These are phyloP conservation scores for Volucella inflata DNA, from an alignment of 2,888 invertebrate species.

Conservation along the genomic window DNA sequence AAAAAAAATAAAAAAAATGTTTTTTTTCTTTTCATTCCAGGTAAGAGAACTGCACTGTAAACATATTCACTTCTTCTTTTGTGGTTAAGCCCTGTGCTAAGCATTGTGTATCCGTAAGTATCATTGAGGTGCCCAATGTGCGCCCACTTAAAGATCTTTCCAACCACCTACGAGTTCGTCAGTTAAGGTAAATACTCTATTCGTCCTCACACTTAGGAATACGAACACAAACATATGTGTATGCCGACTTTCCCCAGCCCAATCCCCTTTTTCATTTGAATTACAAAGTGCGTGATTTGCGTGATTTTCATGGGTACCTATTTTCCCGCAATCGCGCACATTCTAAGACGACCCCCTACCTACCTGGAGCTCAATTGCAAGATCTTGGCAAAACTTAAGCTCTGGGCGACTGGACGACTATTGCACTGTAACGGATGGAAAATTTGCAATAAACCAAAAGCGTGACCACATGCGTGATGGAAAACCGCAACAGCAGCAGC, in stretches of 20 bases:
- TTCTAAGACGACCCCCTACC: constrained; percentile 67
- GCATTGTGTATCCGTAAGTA: constrained; percentile 57
- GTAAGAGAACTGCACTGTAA: constrained; percentile 53
- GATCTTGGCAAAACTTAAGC: constrained; percentile 10
- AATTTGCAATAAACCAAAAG: constrained; percentile 67
- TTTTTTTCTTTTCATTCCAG: constrained; percentile 52
- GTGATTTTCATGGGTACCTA: constrained; percentile 63
- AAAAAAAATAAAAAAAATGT: neutral
- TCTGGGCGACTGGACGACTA: constrained; percentile 36
- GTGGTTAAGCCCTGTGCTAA: constrained; percentile 6
- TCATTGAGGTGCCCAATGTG: constrained; percentile 53
- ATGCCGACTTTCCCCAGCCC: too few species aligned
- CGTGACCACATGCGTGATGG: constrained; percentile 75
- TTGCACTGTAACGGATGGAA: constrained; percentile 55
- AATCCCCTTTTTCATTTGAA: constrained; percentile 55
- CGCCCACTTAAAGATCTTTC: constrained; percentile 67
- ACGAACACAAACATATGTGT: neutral
- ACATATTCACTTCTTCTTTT: constrained; percentile 47
- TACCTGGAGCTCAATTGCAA: neutral
- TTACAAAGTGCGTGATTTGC: constrained; percentile 76
- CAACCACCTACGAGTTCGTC: constrained; percentile 65
- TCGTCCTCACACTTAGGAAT: constrained; percentile 15
- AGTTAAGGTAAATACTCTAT: constrained; percentile 38
- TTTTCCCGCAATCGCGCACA: constrained; percentile 70
- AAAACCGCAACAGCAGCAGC: constrained; percentile 39